Base-by-base conservation (phyloP, 2,113 vertebrate genomes). In the Penelope pileata region DNA sequence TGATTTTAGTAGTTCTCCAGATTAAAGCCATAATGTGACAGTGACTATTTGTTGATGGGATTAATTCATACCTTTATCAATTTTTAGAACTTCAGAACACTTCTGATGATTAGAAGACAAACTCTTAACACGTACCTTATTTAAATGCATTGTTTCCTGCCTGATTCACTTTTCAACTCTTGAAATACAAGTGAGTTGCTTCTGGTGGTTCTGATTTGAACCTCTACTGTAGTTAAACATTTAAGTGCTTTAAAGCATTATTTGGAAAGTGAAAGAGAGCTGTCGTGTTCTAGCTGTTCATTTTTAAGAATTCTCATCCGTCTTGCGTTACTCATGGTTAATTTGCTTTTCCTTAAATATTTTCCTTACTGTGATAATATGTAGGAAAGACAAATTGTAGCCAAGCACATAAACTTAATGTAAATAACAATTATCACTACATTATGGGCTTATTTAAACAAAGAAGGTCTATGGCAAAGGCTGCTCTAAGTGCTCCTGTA, bases 391-490 rank as follows among this genome's bases (percentile, higher is more conserved):
- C 47, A 78, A 67, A 62, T 53, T 77, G 42, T 53, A 77, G 36
- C 16, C 42, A 74, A 1, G 5, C 26, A 58, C 8, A 27, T 40
- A 85, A 22, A 6, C 19, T 87, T 51, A 38, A 50, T 74, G 63
- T 58, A 62, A 93, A 54, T 89, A 63, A 24, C 13, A 48, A 40
- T 92, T 91, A 87, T 85, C 30, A 8, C 47, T 74, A 38, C n/a
- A 19, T 82, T 73, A 66, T 32, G n/a, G 70, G 17, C 56, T 89
- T 87, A 58, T 67, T 91, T 89, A 93, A 94, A 73, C 81, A 90
- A 42, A 54, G 40, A 15, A 38, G 26, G 18, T 56, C 69, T 69
- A 12, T 62, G 58, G 32, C 24, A 91, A 91, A 87, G 60, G 21
- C 43, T 83, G 16, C 34, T 83, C 77, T 59, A 73, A 87, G 82